Conservation (phyloP, 2,113 vertebrate genomes). For the Zosterops pallidus region DNA sequence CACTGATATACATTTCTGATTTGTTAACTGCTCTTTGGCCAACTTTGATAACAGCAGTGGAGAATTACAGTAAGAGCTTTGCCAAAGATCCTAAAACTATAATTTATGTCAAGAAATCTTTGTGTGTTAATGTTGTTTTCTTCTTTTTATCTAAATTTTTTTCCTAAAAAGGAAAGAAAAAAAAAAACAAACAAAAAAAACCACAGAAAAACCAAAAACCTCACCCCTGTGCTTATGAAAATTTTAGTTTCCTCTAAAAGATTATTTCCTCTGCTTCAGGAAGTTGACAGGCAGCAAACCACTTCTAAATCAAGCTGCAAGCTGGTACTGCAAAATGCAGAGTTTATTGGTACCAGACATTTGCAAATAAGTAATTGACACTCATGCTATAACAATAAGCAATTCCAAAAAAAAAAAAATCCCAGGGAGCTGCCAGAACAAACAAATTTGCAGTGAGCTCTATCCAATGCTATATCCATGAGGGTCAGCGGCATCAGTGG, state of each 20-base stretch:
- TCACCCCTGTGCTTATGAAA: not conserved
- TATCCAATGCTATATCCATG: not conserved
- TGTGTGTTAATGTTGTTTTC: not conserved
- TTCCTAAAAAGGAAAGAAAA: not conserved
- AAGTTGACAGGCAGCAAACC: slow-evolving; percentile 12
- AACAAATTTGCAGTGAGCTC: slow-evolving; percentile 10
- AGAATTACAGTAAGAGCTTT: not conserved
- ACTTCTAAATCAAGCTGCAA: slow-evolving; percentile 21
- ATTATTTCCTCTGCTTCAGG: slow-evolving; percentile 11
- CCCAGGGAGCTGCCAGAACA: slow-evolving; percentile 47
- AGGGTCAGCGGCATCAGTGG: not conserved
- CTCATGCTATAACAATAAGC: slow-evolving; percentile 26
- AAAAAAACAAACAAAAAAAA: too few species aligned
- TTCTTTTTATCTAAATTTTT: not conserved
- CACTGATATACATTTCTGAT: not conserved
- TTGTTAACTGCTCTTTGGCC: not conserved
- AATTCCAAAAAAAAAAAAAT: slow-evolving; percentile 43
- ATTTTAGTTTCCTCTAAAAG: not conserved
- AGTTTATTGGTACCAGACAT: slow-evolving; percentile 49
- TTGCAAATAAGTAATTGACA: slow-evolving; percentile 57
- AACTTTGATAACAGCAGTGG: not conserved
- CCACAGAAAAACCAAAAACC: too few species aligned
- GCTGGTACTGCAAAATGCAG: not conserved
- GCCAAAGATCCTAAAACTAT: not conserved
- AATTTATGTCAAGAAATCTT: not conserved